Evolutionary conservation across 2,888 invertebrate genomes (phyloP).

Genomic region (Lithophane socia): DNA sequence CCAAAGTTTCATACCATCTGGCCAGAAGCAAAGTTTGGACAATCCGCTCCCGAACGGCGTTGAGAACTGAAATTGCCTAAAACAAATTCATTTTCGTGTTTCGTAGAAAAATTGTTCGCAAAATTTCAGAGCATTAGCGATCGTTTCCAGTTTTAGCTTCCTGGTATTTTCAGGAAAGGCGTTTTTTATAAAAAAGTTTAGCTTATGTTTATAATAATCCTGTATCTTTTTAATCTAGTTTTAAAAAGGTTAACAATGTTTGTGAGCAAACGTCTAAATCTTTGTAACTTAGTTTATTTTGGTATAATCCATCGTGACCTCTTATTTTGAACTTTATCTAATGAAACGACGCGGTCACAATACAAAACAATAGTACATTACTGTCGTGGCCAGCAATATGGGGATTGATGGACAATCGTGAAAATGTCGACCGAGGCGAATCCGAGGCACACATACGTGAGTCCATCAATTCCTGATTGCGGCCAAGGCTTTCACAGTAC

Average conservation of each 20-base stretch:
- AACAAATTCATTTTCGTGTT: conserved; percentile 49
- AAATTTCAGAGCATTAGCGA: conserved; percentile 31
- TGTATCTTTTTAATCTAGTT: conserved; percentile 22
- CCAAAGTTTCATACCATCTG: conserved; percentile 57
- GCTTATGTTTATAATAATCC: conserved; percentile 8
- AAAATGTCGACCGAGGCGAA: too few species aligned
- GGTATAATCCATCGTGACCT: not conserved
- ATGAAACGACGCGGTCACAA: not conserved
- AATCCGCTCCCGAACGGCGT: conserved; percentile 36
- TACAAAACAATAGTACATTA: not conserved
- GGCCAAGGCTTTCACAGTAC: too few species aligned
- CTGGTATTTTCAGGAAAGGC: not conserved
- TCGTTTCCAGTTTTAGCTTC: conserved; percentile 21
- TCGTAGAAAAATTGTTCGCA: conserved; percentile 36
- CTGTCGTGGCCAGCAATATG: too few species aligned
- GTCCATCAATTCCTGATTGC: too few species aligned
- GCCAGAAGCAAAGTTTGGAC: conserved; percentile 40
- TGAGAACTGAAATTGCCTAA: conserved; percentile 50
- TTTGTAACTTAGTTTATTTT: conserved; percentile 17
- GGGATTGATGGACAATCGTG: too few species aligned
- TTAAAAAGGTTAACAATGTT: conserved; percentile 16
- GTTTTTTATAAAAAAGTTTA: conserved; percentile 11
- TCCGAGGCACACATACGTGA: too few species aligned
- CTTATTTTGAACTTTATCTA: not conserved
- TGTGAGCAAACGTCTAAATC: not conserved